Percentiles rank a stretch among this genome's conserved stretches.
These are phyloP conservation scores for Merodon equestris DNA, from an alignment of 2,888 invertebrate genomes.

Conservation along the genomic window DNA sequence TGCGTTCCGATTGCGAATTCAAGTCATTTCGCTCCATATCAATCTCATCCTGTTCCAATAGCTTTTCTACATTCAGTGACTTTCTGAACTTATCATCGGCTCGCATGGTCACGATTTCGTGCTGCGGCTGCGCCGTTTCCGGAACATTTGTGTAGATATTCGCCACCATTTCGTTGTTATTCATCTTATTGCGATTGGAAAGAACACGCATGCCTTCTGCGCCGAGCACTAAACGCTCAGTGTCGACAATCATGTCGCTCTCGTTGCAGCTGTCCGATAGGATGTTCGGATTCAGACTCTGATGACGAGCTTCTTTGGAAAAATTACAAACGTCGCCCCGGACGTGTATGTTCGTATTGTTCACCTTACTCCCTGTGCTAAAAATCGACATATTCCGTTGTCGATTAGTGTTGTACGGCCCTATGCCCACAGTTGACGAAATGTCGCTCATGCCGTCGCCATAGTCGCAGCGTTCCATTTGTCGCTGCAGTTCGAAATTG, in stretches of 20 bases:
- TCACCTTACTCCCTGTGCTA: slow-evolving; percentile 87
- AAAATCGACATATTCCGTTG: slow-evolving; percentile 80
- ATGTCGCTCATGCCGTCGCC: slow-evolving; percentile 81
- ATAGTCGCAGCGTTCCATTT: slow-evolving; percentile 80
- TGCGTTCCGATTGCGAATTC: slow-evolving; percentile 74
- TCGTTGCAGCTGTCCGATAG: slow-evolving; percentile 83
- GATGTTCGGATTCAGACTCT: slow-evolving; percentile 83
- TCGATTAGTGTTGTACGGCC: slow-evolving; percentile 79
- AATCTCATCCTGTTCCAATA: slow-evolving; percentile 75
- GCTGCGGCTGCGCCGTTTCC: slow-evolving; percentile 82
- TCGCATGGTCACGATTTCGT: slow-evolving; percentile 79
- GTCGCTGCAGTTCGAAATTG: slow-evolving; percentile 82
- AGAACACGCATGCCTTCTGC: slow-evolving; percentile 75
- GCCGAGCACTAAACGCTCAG: slow-evolving; percentile 77
- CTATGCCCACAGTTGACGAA: slow-evolving; percentile 78
- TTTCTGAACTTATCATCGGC: slow-evolving; percentile 74
- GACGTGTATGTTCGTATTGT: slow-evolving; percentile 87
- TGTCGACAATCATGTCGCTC: slow-evolving; percentile 76
- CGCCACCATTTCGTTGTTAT: slow-evolving; percentile 78
- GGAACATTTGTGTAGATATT: slow-evolving; percentile 84
- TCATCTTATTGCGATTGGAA: slow-evolving; percentile 75
- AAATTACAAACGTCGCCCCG: slow-evolving; percentile 66
- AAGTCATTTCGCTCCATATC: slow-evolving; percentile 73
- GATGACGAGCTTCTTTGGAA: slow-evolving; percentile 75
- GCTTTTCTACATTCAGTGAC: slow-evolving; percentile 73